Base-by-base conservation (phyloP, 2,888 invertebrate species). In the Hofmannophila pseudospretella region DNA sequence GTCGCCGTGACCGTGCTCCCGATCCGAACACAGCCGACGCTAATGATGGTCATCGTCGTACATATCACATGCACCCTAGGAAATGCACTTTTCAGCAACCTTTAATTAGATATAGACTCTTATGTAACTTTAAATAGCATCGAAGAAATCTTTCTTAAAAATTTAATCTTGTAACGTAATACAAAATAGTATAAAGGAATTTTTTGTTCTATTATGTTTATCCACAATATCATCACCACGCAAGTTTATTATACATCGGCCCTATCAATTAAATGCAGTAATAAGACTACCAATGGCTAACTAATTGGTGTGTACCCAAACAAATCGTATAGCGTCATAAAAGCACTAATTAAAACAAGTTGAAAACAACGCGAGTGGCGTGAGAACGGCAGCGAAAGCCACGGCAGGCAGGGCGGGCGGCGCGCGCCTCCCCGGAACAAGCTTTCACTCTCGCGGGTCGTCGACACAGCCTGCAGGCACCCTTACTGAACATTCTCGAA, bases 401-500 rank as follows among this genome's bases (percentile, higher is more conserved):
- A 58, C 60, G 68, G 65, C 67, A 63, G 76, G 80, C 75, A 68
- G 77, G 78, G 76, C 67, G 73, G 63, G 75, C 65, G 63, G 56
- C 52, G 54, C 53, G 47, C 51, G 66, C 75, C 80, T 68, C 78
- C 81, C 80, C 81, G 80, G 82, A 82, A 81, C 74, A 67, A 63
- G 78, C 79, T 80, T 82, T 80, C 82, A 81, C 84, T 84, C 80
- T 79, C 81, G 68, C 75, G 64, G 80, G 84, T 85, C 85, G 78
- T 66, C 82, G 85, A 82, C 85, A 76, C 70, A 71, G 73, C 66
- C 69, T 67, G 70, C 58, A 71, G 54, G 56, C 67, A 66, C 79
- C 84, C 79, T 67, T 78, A 79, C 81, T 61, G 45, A 41, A 40
- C 51, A 53, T 60, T 61, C 71, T 77, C 74, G 71, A 68, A 54